Percentiles rank a stretch among this genome's conserved stretches.
phyloP scores from a whole-genome alignment of 1,140 invertebrate species.

The Panagrolaimus sp. region DNA sequence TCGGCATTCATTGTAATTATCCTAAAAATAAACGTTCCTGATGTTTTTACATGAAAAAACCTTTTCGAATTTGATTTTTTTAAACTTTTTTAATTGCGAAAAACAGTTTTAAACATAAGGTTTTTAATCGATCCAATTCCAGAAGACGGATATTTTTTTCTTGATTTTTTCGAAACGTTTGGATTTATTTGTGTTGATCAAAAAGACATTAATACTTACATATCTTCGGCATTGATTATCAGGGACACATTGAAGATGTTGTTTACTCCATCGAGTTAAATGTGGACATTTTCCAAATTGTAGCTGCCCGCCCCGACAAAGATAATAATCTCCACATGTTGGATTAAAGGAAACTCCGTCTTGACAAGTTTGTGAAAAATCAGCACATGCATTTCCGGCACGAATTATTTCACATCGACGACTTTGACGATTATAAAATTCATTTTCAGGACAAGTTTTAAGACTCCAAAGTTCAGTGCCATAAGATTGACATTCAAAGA shows the following conservation, averaged over 20 bases:
- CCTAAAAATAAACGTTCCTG: too few species aligned
- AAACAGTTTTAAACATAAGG: background rate
- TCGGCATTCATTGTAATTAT: too few species aligned
- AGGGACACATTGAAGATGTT: background rate
- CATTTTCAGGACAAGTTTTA: background rate
- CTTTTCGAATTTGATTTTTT: background rate
- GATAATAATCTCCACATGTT: background rate
- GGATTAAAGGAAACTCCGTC: background rate
- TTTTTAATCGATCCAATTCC: background rate
- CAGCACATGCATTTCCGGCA: background rate
- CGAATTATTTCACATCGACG: background rate
- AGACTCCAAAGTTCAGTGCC: background rate
- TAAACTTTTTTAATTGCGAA: background rate
- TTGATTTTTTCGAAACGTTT: background rate
- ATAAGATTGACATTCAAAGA: background rate
- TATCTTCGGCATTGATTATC: background rate
- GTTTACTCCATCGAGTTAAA: background rate
- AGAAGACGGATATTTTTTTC: background rate
- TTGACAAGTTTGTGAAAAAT: background rate
- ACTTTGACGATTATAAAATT: background rate
- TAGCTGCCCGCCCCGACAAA: background rate
- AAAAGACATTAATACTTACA: too few species aligned
- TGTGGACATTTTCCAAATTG: background rate
- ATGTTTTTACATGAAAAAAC: too few species aligned
- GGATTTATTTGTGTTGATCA: too few species aligned